These are phyloP conservation scores for Acromyrmex echinatior DNA, from an alignment of 1,140 invertebrate genomes.

Conservation along the genomic window DNA sequence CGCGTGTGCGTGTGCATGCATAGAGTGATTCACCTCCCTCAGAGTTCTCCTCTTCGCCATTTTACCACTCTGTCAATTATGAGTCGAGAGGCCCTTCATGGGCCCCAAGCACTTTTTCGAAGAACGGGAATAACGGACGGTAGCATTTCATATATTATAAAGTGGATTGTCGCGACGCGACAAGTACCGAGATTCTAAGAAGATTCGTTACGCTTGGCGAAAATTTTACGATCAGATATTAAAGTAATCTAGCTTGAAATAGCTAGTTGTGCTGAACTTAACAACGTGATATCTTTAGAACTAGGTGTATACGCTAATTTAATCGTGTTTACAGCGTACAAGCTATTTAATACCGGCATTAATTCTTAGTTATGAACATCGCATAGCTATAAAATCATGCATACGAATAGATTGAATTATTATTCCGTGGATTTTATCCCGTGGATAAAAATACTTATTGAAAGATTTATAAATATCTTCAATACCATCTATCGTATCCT, in stretches of 20 bases:
- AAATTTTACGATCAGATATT: slow-evolving; percentile 48
- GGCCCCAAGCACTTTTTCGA: slow-evolving; percentile 41
- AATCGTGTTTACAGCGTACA: slow-evolving; percentile 16
- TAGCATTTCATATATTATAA: slow-evolving; percentile 39
- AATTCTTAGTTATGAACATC: slow-evolving; percentile 39
- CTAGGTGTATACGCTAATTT: not conserved
- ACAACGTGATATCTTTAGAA: slow-evolving; percentile 16
- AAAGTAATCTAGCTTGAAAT: slow-evolving; percentile 49
- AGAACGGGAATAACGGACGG: slow-evolving; percentile 36
- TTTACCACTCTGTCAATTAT: slow-evolving; percentile 84
- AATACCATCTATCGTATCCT: not conserved
- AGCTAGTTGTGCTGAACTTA: slow-evolving; percentile 28
- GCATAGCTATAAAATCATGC: slow-evolving; percentile 8
- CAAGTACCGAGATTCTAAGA: slow-evolving; percentile 29
- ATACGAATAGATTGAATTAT: slow-evolving; percentile 3
- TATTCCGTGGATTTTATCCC: not conserved
- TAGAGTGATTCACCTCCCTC: slow-evolving; percentile 72
- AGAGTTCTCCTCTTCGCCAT: slow-evolving; percentile 49
- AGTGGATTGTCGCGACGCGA: not conserved
- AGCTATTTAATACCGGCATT: slow-evolving; percentile 23
- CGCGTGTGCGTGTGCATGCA: slow-evolving; percentile 13
- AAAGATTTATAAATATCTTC: not conserved
- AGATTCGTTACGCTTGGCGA: slow-evolving; percentile 17
- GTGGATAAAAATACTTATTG: not conserved
- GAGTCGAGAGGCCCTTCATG: slow-evolving; percentile 47